Evolutionary conservation across 2,888 invertebrate species (phyloP).

Genomic region (Eupelmus urozonus): DNA sequence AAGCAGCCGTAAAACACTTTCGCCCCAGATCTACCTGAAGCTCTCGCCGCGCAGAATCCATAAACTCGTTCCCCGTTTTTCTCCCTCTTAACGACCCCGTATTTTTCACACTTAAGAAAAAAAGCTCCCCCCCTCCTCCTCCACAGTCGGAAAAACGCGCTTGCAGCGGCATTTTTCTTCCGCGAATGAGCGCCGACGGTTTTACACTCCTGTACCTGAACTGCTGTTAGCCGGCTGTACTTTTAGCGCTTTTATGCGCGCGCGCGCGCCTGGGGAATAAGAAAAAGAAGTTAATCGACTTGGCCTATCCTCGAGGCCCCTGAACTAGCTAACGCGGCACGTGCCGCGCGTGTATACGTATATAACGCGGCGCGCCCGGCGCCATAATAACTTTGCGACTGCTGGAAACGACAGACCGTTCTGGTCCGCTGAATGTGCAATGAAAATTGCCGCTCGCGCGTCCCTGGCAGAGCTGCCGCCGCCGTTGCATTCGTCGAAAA

Average conservation of each 20-base stretch:
- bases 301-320: constrained; percentile 15
- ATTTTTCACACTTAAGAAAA: constrained; percentile 35
- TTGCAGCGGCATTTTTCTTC: constrained; percentile 17
- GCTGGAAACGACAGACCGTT: constrained; percentile 68
- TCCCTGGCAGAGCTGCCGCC: constrained; percentile 44
- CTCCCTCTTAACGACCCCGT: constrained; percentile 24
- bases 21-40: background rate
- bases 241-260: constrained; percentile 26
- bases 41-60: constrained; percentile 12
- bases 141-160: constrained; percentile 2
- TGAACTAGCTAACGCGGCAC: background rate
- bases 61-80: constrained; percentile 14
- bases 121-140: background rate
- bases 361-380: constrained; percentile 9
- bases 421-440: constrained; percentile 69
- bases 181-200: background rate
- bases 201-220: background rate
- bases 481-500: constrained; percentile 54
- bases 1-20: constrained; percentile 15
- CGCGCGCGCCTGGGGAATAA: too few relatives aligned
- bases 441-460: constrained; percentile 64
- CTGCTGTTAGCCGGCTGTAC: constrained; percentile 21
- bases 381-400: constrained; percentile 68
- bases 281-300: constrained; percentile 48
- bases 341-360: constrained; percentile 8